A percentile compares a stretch with the other conserved stretches of the same genome.
Conservation (phyloP, 2,888 invertebrate genomes). For the Thyatira batis region DNA sequence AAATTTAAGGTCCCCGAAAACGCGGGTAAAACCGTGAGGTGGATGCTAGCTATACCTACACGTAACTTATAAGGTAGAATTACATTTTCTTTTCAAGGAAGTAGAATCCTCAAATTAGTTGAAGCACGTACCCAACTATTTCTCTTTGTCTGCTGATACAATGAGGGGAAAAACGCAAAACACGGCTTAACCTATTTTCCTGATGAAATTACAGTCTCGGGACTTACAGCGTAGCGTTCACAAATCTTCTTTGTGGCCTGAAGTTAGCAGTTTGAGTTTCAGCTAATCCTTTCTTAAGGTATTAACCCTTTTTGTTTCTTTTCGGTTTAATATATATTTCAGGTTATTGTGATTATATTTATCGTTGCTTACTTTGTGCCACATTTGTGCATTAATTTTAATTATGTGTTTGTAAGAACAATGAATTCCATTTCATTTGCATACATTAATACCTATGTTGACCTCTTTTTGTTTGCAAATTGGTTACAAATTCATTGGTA, state of each 20-base stretch:
- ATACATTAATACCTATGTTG: too few species aligned
- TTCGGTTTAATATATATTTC: not conserved
- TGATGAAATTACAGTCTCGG: constrained; percentile 3
- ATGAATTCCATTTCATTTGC: too few species aligned
- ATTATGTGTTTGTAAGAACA: too few species aligned
- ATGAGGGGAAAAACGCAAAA: constrained; percentile 2
- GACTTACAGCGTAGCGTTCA: not conserved
- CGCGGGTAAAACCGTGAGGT: too few species aligned
- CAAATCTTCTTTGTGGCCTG: not conserved
- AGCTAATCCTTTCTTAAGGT: not conserved
- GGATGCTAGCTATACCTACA: too few species aligned
- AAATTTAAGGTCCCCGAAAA: too few species aligned
- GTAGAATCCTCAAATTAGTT: not conserved
- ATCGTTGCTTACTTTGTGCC: too few species aligned
- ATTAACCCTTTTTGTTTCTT: not conserved
- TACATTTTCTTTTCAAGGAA: not conserved
- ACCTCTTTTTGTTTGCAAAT: too few species aligned
- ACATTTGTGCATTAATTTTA: too few species aligned
- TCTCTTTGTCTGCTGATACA: not conserved
- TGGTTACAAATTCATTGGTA: too few species aligned
- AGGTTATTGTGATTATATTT: not conserved
- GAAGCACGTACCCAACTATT: not conserved
- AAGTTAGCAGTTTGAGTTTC: not conserved
- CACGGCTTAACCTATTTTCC: constrained; percentile 2
- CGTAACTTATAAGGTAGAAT: too few species aligned